A percentile compares a stretch with the other conserved stretches of the same genome.
Conservation (phyloP, 2,113 vertebrate species). For the Pholis gunnellus region DNA sequence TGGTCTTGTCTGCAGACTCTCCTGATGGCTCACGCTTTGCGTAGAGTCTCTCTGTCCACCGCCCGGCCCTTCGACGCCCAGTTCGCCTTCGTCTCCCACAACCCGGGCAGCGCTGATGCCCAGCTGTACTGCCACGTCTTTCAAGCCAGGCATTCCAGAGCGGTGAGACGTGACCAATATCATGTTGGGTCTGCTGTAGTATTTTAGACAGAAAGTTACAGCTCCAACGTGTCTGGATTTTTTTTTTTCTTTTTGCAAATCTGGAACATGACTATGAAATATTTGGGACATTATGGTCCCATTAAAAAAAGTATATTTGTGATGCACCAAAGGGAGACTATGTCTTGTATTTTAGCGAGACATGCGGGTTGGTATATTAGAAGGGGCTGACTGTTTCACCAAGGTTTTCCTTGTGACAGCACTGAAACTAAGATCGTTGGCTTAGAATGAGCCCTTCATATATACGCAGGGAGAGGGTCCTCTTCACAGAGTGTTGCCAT, state of each 20-base stretch:
- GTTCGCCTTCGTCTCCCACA: conserved; percentile 94
- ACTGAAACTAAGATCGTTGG: too few species aligned
- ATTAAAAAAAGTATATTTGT: not conserved
- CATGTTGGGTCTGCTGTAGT: not conserved
- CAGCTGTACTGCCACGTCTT: conserved; percentile 95
- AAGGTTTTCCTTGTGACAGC: too few species aligned
- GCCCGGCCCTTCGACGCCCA: conserved; percentile 84
- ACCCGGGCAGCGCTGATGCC: conserved; percentile 83
- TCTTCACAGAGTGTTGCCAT: too few species aligned
- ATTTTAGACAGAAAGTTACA: too few species aligned
- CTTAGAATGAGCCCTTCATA: too few species aligned
- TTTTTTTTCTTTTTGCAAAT: not conserved
- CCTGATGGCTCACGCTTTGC: conserved; percentile 94
- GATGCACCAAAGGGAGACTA: too few species aligned
- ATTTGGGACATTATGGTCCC: not conserved
- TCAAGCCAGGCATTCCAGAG: conserved; percentile 86
- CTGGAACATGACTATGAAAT: not conserved
- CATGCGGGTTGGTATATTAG: not conserved
- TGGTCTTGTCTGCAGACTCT: conserved; percentile 81
- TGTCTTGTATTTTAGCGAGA: not conserved
- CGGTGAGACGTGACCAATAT: conserved; percentile 63
- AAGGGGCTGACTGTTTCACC: not conserved
- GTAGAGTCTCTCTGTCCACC: conserved; percentile 90
- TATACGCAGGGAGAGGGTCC: too few species aligned
- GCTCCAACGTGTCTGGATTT: not conserved